Conservation (phyloP, 2,888 invertebrate genomes). For the Spialia ferax region DNA sequence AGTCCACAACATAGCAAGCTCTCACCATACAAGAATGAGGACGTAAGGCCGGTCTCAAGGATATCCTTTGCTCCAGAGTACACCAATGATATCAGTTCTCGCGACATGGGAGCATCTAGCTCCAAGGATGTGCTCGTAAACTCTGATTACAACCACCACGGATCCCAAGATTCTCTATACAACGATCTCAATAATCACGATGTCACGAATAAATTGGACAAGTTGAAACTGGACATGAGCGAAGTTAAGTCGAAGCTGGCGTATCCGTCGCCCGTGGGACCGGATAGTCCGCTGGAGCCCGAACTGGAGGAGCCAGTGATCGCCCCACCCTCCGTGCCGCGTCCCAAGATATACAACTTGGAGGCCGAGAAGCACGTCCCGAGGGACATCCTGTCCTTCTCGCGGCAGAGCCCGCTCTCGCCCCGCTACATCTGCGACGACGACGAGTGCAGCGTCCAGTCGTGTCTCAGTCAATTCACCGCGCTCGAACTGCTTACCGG, state of each 20-base stretch:
- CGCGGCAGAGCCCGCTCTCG: conserved; percentile 83
- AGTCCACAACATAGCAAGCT: conserved; percentile 77
- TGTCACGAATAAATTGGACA: conserved; percentile 60
- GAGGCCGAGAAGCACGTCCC: conserved; percentile 62
- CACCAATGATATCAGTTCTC: conserved; percentile 72
- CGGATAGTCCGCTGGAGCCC: conserved; percentile 54
- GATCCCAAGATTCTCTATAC: conserved; percentile 53
- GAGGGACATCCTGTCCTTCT: conserved; percentile 60
- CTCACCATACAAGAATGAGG: conserved; percentile 70
- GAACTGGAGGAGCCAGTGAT: conserved; percentile 56
- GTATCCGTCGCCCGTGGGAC: conserved; percentile 60
- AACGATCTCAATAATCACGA: conserved; percentile 64
- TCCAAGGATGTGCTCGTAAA: conserved; percentile 70
- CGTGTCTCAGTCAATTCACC: conserved; percentile 97
- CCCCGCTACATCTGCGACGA: conserved; percentile 91
- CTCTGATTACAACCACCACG: conserved; percentile 72
- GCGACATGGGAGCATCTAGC: conserved; percentile 76
- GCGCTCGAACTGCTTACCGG: conserved; percentile 96
- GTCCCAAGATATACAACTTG: conserved; percentile 63
- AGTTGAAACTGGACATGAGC: conserved; percentile 70
- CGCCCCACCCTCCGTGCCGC: conserved; percentile 55
- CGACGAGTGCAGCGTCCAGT: conserved; percentile 94
- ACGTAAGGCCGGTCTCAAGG: conserved; percentile 68
- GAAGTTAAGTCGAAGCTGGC: conserved; percentile 59
- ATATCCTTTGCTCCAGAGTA: conserved; percentile 74